Conservation (phyloP, 1,140 invertebrate genomes). For the Pantala flavescens region DNA sequence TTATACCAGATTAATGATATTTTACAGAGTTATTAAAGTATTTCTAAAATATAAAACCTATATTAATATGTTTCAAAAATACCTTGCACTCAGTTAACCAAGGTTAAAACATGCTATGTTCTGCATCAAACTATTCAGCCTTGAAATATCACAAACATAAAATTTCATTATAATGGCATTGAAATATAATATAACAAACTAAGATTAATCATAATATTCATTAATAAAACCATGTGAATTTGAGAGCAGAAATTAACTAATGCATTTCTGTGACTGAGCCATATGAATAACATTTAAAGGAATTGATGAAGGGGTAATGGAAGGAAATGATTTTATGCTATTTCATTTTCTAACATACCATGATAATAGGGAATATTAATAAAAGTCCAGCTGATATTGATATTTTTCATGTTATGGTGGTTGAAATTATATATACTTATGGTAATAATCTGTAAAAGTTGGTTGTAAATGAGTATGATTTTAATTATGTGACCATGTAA, state of each 20-base stretch:
- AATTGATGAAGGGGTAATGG: not conserved
- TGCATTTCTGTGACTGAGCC: not conserved
- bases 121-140: conserved; percentile 4
- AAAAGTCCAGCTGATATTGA: not conserved
- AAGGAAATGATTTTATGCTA: not conserved
- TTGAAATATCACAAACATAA: not conserved
- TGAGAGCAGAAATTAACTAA: not conserved
- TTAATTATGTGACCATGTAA: not conserved
- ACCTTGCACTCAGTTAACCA: too few relatives aligned
- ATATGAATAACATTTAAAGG: not conserved
- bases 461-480: not conserved
- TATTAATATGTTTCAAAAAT: too few relatives aligned
- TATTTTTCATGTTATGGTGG: conserved; percentile 1
- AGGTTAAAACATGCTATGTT: too few relatives aligned
- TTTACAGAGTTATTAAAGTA: too few relatives aligned
- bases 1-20: too few relatives aligned
- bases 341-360: not conserved
- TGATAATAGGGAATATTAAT: not conserved
- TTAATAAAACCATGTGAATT: not conserved
- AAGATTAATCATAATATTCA: not conserved
- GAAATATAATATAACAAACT: not conserved
- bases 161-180: not conserved
- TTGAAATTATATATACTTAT: conserved; percentile 5
- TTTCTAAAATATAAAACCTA: too few relatives aligned
- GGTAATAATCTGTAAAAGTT: not conserved